Conservation (phyloP, 37 sponge, comb jelly and placozoan species). For the Beroe forskalii region DNA sequence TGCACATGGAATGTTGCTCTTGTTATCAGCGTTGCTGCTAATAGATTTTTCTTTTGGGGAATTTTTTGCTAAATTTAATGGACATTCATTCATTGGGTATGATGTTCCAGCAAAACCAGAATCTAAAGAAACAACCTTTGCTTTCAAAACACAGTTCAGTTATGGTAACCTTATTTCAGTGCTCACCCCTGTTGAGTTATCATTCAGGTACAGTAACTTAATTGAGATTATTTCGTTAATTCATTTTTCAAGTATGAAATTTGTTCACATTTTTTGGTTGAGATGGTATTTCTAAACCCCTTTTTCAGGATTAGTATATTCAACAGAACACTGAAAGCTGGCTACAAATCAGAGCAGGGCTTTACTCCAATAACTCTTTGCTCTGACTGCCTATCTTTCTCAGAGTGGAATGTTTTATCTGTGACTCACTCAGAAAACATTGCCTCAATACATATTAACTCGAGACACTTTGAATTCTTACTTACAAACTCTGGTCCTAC, state of each 20-base stretch:
- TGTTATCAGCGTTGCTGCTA: background rate
- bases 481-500: background rate
- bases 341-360: background rate
- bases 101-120: background rate
- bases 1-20: slow-evolving; percentile 7
- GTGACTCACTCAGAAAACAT: background rate
- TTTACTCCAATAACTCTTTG: background rate
- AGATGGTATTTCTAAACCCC: too few relatives aligned
- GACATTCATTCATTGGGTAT: background rate
- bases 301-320: background rate
- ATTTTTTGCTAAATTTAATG: background rate
- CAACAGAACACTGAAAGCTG: background rate
- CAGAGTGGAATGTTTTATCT: background rate
- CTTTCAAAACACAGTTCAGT: background rate
- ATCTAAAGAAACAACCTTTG: background rate
- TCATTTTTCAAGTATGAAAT: too few relatives aligned
- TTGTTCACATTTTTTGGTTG: too few relatives aligned
- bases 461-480: background rate
- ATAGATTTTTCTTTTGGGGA: background rate
- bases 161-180: slow-evolving; percentile 26
- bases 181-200: background rate
- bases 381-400: background rate
- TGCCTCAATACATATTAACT: background rate
- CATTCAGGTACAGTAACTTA: background rate
- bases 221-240: too few relatives aligned